These are phyloP conservation scores for Tenthredo distinguenda DNA, from an alignment of 2,888 invertebrate genomes.

Conservation along the genomic window DNA sequence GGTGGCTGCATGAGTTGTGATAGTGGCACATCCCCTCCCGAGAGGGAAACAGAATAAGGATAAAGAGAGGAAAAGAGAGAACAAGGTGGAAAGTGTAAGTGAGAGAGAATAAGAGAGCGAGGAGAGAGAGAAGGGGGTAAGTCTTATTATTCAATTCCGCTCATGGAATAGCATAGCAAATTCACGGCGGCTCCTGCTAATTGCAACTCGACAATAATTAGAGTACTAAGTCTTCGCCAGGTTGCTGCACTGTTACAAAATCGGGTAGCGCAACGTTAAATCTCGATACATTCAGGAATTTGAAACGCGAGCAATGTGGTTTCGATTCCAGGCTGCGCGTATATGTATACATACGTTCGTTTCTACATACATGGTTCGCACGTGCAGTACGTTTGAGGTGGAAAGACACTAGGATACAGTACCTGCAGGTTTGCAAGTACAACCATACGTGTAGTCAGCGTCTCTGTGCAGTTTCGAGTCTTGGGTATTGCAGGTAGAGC, in stretches of 20 bases:
- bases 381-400: not conserved
- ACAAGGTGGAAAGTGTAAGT: not conserved
- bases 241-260: slow-evolving; percentile 8
- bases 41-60: slow-evolving; percentile 27
- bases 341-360: not conserved
- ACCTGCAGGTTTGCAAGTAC: not conserved
- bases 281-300: slow-evolving; percentile 20
- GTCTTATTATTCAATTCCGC: slow-evolving; percentile 47
- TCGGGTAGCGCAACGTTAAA: slow-evolving; percentile 3
- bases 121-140: not conserved
- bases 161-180: slow-evolving; percentile 41
- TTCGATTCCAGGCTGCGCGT: not conserved
- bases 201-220: slow-evolving; percentile 48
- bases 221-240: slow-evolving; percentile 36
- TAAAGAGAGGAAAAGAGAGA: not conserved
- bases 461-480: slow-evolving; percentile 1
- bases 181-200: slow-evolving; percentile 27
- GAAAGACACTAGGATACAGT: not conserved
- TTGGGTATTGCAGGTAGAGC: not conserved
- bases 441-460: not conserved
- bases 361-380: slow-evolving; percentile 8
- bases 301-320: not conserved
- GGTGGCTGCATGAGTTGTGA: slow-evolving; percentile 55
- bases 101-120: slow-evolving; percentile 35
- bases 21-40: slow-evolving; percentile 46